Base-by-base conservation (phyloP, 1,140 invertebrate genomes). In the Psix sp. region DNA sequence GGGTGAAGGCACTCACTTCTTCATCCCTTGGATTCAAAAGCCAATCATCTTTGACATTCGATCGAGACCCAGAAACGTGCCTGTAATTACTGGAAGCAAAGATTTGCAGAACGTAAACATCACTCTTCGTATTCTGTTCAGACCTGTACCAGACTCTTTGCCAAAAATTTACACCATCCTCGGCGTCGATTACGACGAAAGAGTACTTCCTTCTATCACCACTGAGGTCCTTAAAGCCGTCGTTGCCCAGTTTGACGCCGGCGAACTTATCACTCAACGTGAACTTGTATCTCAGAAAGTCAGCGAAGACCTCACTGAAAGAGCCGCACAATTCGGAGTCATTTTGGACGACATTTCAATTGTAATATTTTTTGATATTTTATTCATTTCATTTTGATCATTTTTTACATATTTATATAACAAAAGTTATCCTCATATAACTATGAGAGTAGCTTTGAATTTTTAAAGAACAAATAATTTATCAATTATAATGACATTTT, bases 21-120 rank as follows among this genome's bases (percentile, higher is more conserved):
- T 97, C 73, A 94, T 99, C 88, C 98, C 98, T 11, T 99, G 98
- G 97, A 93, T 99, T 18, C 98, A 99, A 85, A 93, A 92, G 80
- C 98, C 98, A 15, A 96, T 99, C 63, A 94, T 99, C 59, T 99
- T 98, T 88, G 98, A 99, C 86, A 97, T 99, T 59, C 90, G 98
- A 54, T 96, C 97, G 0, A 91, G 96, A 77, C 98, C 98, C 43
- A 93, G 98, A 88, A 99, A 98, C 89, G 93, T 99, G 26, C 96
- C 97, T 3, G 96, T 98, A 3, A 89, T 99, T 16, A 99, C 98
- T 74, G 98, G 98, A 78, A 98, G 96, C 85, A 99, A 99, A 93
- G 98, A 99, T 94, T 90, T 99, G 60, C 98, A 99, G 86, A 99
- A 98, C 90, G 98, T 99, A 0, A 99, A 98, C 87, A 99, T 99